These are phyloP conservation scores for Megalonaias nervosa DNA, from an alignment of 1,140 invertebrate genomes.

Conservation along the genomic window DNA sequence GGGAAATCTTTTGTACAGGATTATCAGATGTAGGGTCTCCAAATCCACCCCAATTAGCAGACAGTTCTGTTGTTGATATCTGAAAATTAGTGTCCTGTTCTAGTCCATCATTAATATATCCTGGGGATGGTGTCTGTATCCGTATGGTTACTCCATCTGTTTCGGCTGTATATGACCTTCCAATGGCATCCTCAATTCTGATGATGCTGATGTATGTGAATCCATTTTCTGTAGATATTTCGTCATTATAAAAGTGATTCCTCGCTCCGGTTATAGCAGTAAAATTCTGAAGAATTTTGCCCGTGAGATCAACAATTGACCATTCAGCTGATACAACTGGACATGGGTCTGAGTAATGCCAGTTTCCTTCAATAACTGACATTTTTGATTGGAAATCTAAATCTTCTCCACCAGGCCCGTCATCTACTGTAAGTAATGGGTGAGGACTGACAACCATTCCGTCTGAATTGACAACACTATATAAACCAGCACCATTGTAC, in stretches of 20 bases:
- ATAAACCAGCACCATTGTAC: conserved; percentile 24
- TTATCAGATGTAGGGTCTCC: conserved; percentile 16
- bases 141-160: conserved; percentile 15
- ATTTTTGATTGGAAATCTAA: not conserved
- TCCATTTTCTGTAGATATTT: conserved; percentile 6
- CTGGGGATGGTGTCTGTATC: conserved; percentile 5
- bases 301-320: conserved; percentile 1
- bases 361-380: conserved; percentile 5
- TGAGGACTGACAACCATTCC: conserved; percentile 18
- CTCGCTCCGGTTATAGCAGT: not conserved
- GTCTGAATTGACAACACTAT: conserved; percentile 10
- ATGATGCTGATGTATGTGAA: conserved; percentile 5
- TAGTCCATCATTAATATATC: conserved; percentile 2
- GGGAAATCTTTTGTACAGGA: conserved; percentile 14
- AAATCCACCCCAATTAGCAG: conserved; percentile 21
- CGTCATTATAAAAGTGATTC: conserved; percentile 10
- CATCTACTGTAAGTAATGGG: conserved; percentile 1
- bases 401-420: conserved; percentile 6
- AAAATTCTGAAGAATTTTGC: conserved; percentile 1
- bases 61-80: conserved; percentile 2
- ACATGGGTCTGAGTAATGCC: conserved; percentile 23
- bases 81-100: conserved; percentile 13
- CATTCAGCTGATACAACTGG: conserved; percentile 1
- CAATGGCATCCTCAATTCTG: not conserved
- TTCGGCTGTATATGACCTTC: not conserved